Base-by-base conservation (phyloP, 2,888 invertebrate genomes). In the Drosophila buzzatii region DNA sequence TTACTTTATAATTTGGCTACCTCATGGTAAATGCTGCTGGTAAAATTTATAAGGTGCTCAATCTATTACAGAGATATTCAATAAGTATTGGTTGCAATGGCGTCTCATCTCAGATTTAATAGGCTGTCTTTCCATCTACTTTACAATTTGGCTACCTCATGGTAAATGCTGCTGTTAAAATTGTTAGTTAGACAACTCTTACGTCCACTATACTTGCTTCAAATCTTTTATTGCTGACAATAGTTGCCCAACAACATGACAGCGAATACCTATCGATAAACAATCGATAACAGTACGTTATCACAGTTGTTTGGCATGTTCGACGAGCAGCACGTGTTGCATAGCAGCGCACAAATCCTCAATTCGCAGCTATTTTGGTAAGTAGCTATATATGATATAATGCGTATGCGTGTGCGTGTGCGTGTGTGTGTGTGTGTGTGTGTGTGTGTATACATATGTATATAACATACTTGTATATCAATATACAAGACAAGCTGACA, bases 401-500 rank as follows among this genome's bases (percentile, higher is more conserved):
- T 33, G 41, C 20, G 39, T 35, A 2, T 53, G n/a, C 35, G 49
- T n/a, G 33, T 31, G 37, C 35, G 14, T 47, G 23, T 41, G 14
- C 35, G 55, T 42, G 35, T 37, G 35, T 23, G n/a, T 56, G 14
- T 45, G 20, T 47, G n/a, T 39, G 55, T 27, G 39, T 31, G 27
- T 55, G 23, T 47, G 23, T 55, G 18, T 49, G 56, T 44, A 31
- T 52, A 33, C 27, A 27, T 6, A 53, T 53, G 44, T 57, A 57
- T 18, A 71, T 23, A 51, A 41, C 37, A 63, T 45, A 59, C 57
- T 60, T 47, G n/a, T 49, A 47, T 59, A 42, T 42, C 49, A 55
- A 53, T 33, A 57, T 27, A 20, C 39, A 61, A 55, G 63, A 59
- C 69, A 78, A 61, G 58, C 64, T 64, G 79, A 76, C 73, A 67